Evolutionary conservation across 1,140 invertebrate genomes (phyloP), one percentile per base, ranked within the genome.

Genomic region (Neodiprion virginianus): DNA sequence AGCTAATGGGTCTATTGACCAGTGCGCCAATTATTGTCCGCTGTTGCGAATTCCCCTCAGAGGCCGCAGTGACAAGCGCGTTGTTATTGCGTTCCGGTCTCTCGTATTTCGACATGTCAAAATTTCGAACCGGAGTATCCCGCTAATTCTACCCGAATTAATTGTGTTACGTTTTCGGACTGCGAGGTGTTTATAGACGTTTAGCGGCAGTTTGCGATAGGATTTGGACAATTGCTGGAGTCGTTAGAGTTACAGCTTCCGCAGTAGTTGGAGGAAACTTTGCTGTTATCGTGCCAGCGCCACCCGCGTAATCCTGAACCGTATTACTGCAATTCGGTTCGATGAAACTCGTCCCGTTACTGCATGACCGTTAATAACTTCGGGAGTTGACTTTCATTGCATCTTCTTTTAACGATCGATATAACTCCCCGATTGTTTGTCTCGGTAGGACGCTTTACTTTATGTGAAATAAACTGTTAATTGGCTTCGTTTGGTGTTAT

Each of bases 1-100:
- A 17, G 53, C 53, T 61, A 61, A 61, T 61, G 53, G 53, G 53
- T 61, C 53, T 61, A 61, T 61, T 61, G 53, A 61, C 53, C 53
- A 61, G 8, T 8, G 53, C 28, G 28, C 53, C 53, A 61, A 61
- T 61, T 61, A 61, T 61, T 61, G 53, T 8, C 11, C 53, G 8
- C 53, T 61, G 53, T 61, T 8, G 53, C 53, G 11, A 40, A 40
- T 40, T 40, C 28, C 28, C 1, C 28, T 40, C 28, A 40, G 28
- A 40, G 2, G 28, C 28, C 1, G 28, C 28, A 40, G 28, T 40
- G 28, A 40, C 28, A 40, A 40, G 28, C 28, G 28, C 28, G 28
- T 40, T 40, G 5, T 40, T 40, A 40, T 40, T 40, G 28, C 28
- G 28, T 40, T 5, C 28, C 28, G 28, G 28, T 40, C 28, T 40